Base-by-base conservation (phyloP, 2,113 vertebrate genomes). In the Diadophis punctatus region DNA sequence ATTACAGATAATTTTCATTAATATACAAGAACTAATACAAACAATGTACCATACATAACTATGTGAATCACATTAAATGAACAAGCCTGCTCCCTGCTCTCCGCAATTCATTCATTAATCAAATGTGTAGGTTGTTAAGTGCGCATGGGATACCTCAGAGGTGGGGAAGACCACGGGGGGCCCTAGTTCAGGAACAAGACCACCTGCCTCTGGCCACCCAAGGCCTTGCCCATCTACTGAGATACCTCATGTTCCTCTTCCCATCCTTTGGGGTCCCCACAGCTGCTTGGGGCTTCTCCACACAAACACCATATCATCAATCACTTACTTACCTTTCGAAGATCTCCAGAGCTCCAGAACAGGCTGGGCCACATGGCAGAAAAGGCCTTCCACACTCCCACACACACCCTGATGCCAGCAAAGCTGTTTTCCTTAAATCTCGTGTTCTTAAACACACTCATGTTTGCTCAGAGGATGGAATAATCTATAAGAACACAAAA, bases 1-100 rank as follows among this genome's bases (percentile, higher is more conserved):
- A 95, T 90, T 56, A 89, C 34, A 9, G 7, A 94, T 85, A 30
- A 30, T 94, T 91, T 30, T 49, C 91, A 95, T 91, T 84, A 53
- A 94, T 1, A 93, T 63, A 18, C 93, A 96, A 95, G 16, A 46
- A 94, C 91, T 55, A 30, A 91, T 2, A 56, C 87, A 8, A 53
- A 93, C 3, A 94, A 12, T 51, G 39, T 9, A 92, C 86, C 3
- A 4, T 68, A 68, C 30, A 34, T 68, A 68, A 68, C 12, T 68
- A 34, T n/a, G 30, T 68, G 63, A 68, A 68, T 68, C 63, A 68
- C 30, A 68, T 68, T 68, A 68, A 68, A 68, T 68, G 63, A 68
- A 68, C 63, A 68, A 68, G 30, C 63, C 30, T 16, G 12, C 4
- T 68, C 63, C 30, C 30, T 68, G 30, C 14, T 68, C 30, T 68